These are phyloP conservation scores for Drosophila carrolli DNA, from an alignment of 1,140 invertebrate genomes.

Conservation along the genomic window DNA sequence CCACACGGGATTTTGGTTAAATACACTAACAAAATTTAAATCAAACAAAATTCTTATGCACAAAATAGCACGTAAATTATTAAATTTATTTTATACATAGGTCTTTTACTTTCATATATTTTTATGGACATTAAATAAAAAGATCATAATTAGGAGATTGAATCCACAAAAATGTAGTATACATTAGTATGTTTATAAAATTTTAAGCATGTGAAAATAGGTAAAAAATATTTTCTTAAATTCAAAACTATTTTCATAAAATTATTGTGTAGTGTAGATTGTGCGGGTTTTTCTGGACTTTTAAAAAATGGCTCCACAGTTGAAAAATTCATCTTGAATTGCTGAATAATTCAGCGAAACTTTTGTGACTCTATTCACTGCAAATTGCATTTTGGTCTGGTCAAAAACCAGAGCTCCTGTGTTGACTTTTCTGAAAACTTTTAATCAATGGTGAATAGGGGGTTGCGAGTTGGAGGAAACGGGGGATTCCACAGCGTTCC, in stretches of 20 bases:
- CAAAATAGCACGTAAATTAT: no score
- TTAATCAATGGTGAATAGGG: slow-evolving; percentile 38
- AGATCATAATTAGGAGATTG: no score
- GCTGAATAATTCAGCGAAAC: slow-evolving; percentile 50
- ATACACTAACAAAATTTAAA: slow-evolving; percentile 10
- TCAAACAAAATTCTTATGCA: background rate
- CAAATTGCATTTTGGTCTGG: slow-evolving; percentile 76
- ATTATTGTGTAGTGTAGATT: slow-evolving; percentile 2
- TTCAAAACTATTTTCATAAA: no score
- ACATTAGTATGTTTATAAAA: no score
- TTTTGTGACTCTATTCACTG: slow-evolving; percentile 61
- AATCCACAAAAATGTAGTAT: no score
- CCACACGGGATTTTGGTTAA: slow-evolving; percentile 20
- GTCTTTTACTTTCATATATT: background rate
- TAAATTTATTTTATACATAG: no score
- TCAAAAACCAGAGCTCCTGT: slow-evolving; percentile 28
- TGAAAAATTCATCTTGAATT: slow-evolving; percentile 34
- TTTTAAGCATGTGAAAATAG: no score
- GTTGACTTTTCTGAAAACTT: slow-evolving; percentile 52
- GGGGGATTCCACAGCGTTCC: slow-evolving; percentile 32
- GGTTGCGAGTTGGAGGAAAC: background rate
- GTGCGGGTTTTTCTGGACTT: slow-evolving; percentile 5
- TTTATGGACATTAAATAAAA: no score
- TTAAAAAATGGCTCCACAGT: slow-evolving; percentile 10
- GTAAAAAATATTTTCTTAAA: no score